Evolutionary conservation across 2,797 vertebrate genomes (phyloP), one percentile per base, ranked within the genome.

Genomic region (Potorous gilbertii): DNA sequence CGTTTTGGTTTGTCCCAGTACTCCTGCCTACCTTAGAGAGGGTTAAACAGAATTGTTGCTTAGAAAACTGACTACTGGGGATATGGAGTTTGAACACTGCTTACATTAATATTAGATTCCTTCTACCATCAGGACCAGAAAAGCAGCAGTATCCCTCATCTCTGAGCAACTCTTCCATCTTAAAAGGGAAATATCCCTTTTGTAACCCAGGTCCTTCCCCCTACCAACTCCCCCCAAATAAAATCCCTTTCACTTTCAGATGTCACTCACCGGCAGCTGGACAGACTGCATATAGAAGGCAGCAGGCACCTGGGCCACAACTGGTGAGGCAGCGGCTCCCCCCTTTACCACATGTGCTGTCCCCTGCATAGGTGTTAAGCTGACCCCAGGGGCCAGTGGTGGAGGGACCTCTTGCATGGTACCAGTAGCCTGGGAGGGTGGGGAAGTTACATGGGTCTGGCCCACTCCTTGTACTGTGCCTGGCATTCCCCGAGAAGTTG

Each of bases 281-380:
- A 98, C 98, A 96, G 99, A 98, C 98, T 99, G 99, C 98, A 99
- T 98, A 94, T 99, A 99, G 97, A 99, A 98, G n/a, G 98, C 98
- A 55, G 99, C 98, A 95, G 98, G 98, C 96, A 98, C 98, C 97
- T 98, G 98, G 94, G 98, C 97, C 94, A 98, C 97, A 81, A 98
- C 98, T 46, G 98, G 98, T 94, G 98, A 98, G 95, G 98, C 96
- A 57, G 98, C 95, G 28, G 93, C 91, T 50, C 94, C 96, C 90
- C 97, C 98, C 98, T 99, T 99, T 93, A 98, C 98, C 97, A 98
- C 98, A 90, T 99, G 99, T 24, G 98, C 97, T 27, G 98, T 98
- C 93, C 99, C 98, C 97, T 99, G 99, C 95, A 98, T 97, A 55
- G 98, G 98, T 81, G 98, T 98, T 93, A 98, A 97, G 96, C 97